Percentiles rank a stretch among this genome's conserved stretches.
phyloP scores from a whole-genome alignment of 2,113 vertebrate species.

The Eudorcas thomsonii region DNA sequence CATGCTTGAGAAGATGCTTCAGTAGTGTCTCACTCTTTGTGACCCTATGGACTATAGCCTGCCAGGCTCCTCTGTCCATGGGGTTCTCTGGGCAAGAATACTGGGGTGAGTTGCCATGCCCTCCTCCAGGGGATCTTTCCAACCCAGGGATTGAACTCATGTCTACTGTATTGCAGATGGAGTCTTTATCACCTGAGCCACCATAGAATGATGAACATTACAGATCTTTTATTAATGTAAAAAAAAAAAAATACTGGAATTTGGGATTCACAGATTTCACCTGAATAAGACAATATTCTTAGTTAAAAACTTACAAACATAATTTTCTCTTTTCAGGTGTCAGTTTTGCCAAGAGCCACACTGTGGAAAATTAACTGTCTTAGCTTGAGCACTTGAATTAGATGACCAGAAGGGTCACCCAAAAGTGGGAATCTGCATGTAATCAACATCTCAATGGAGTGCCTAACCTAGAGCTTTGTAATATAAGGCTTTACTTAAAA shows the following conservation, averaged over 20 bases:
- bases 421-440: background rate
- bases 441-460: fast-evolving
- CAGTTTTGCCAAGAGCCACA: background rate
- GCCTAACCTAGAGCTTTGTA: background rate
- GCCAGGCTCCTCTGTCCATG: background rate
- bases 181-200: background rate
- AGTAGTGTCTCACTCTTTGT: background rate
- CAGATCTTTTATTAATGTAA: background rate
- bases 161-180: background rate
- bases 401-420: background rate
- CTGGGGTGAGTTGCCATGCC: background rate
- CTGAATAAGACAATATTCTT: background rate
- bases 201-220: background rate
- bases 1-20: background rate
- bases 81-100: background rate
- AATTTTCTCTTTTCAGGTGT: background rate
- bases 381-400: background rate
- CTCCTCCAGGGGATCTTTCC: background rate
- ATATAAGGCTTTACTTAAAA: background rate
- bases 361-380: background rate
- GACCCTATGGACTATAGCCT: background rate
- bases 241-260: background rate
- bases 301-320: background rate
- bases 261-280: background rate
- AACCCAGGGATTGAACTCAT: background rate